A percentile compares a stretch with the other conserved stretches of the same genome.
Conservation (phyloP, 2,797 vertebrate genomes). For the Semotilus atromaculatus region DNA sequence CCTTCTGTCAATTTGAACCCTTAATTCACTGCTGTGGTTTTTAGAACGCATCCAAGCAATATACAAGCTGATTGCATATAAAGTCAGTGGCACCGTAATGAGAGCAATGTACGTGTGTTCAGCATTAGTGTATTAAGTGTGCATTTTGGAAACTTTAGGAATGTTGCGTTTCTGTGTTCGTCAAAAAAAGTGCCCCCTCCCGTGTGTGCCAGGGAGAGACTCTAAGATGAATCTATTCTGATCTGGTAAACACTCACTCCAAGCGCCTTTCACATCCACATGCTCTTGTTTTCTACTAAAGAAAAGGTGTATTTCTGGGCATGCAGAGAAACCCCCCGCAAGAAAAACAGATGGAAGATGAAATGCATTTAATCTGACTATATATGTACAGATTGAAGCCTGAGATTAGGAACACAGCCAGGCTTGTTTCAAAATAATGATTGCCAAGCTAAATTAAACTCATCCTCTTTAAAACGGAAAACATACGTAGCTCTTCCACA, state of each 20-base stretch:
- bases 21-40: constrained; percentile 72
- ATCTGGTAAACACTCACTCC: constrained; percentile 70
- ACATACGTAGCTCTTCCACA: constrained; percentile 69
- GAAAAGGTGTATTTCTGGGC: constrained; percentile 78
- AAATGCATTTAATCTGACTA: constrained; percentile 80
- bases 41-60: constrained; percentile 73
- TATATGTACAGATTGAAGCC: constrained; percentile 77
- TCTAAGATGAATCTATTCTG: constrained; percentile 66
- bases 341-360: constrained; percentile 80
- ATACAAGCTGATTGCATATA: constrained; percentile 76
- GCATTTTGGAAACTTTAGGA: constrained; percentile 68
- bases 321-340: too few relatives aligned
- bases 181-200: constrained; percentile 59
- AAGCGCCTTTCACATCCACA: constrained; percentile 61
- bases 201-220: constrained; percentile 61
- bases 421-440: constrained; percentile 79
- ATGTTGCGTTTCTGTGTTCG: constrained; percentile 64
- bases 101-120: constrained; percentile 47
- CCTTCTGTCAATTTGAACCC: constrained; percentile 69
- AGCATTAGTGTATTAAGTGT: constrained; percentile 37
- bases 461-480: constrained; percentile 77
- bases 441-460: constrained; percentile 79
- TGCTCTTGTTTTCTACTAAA: constrained; percentile 70
- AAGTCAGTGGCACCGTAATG: constrained; percentile 69
- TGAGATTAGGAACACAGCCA: constrained; percentile 78